Evolutionary conservation across 2,113 vertebrate genomes (phyloP).

Genomic region (Oxygymnocypris stewartii): DNA sequence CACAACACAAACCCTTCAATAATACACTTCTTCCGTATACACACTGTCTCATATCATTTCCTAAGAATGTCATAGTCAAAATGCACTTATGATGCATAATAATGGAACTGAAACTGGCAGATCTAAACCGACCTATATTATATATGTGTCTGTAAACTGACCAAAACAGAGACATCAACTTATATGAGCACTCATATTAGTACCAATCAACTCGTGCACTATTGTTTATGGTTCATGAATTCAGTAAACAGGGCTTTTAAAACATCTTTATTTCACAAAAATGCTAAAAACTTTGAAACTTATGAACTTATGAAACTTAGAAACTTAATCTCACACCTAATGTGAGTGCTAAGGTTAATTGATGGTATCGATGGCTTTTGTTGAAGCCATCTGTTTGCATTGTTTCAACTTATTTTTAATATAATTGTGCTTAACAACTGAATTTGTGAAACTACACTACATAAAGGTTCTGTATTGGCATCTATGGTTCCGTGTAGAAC

Average conservation of each 20-base stretch:
- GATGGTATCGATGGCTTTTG: too few species aligned
- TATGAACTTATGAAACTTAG: too few species aligned
- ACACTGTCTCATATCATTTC: neutral
- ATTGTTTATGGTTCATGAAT: constrained; percentile 41
- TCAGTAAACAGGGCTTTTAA: constrained; percentile 34
- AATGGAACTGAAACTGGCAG: neutral
- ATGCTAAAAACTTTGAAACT: neutral
- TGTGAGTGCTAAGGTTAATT: neutral
- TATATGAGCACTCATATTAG: constrained; percentile 15
- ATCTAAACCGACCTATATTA: neutral
- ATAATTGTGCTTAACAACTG: too few species aligned
- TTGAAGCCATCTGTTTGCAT: too few species aligned
- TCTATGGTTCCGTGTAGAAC: too few species aligned
- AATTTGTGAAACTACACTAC: too few species aligned
- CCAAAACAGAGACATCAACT: constrained; percentile 19
- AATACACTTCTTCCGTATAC: neutral
- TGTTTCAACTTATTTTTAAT: too few species aligned
- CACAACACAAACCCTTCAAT: neutral
- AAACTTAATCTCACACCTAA: neutral
- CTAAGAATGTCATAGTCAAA: neutral
- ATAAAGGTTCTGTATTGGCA: too few species aligned
- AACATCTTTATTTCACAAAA: constrained; percentile 8
- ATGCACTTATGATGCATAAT: neutral
- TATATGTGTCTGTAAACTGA: neutral
- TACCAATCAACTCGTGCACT: constrained; percentile 17